Conservation (phyloP, 1,140 invertebrate genomes). For the Lasioglossum baleicum region DNA sequence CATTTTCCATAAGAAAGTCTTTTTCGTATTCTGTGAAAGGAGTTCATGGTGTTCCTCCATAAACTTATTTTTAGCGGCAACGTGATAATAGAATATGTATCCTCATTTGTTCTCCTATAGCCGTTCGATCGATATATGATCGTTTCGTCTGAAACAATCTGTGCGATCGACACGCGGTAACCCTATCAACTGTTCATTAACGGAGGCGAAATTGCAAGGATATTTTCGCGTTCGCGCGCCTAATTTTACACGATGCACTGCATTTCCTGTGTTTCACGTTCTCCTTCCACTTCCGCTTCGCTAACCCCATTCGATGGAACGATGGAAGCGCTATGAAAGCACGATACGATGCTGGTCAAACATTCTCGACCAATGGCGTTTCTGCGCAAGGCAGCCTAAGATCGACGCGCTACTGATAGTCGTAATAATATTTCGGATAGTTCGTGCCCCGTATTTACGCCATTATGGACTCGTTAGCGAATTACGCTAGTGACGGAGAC, state of each 20-base stretch:
- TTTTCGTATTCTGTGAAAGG: not conserved
- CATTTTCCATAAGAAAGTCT: not conserved
- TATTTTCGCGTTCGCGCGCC: slow-evolving; percentile 8
- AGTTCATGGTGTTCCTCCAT: not conserved
- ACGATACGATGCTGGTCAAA: slow-evolving; percentile 4
- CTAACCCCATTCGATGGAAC: slow-evolving; percentile 25
- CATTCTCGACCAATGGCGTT: slow-evolving; percentile 40
- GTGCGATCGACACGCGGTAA: not conserved
- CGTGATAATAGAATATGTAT: not conserved
- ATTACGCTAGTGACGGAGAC: slow-evolving; percentile 78
- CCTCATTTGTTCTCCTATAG: not conserved
- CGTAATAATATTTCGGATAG: slow-evolving; percentile 36
- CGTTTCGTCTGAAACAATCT: not conserved
- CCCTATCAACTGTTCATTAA: not conserved
- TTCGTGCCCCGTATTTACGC: slow-evolving; percentile 51
- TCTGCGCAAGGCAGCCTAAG: slow-evolving; percentile 31
- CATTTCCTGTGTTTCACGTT: slow-evolving; percentile 29
- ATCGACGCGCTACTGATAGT: slow-evolving; percentile 40
- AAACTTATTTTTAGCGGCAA: not conserved
- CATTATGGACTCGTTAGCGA: slow-evolving; percentile 79
- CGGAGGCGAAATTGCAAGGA: not conserved
- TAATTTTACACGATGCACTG: slow-evolving; percentile 17
- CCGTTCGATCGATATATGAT: not conserved
- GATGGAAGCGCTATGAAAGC: slow-evolving; percentile 21
- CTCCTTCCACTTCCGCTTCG: slow-evolving; percentile 26